phyloP scores from a whole-genome alignment of 2,113 vertebrate genomes.

The Capricornis sumatraensis region DNA sequence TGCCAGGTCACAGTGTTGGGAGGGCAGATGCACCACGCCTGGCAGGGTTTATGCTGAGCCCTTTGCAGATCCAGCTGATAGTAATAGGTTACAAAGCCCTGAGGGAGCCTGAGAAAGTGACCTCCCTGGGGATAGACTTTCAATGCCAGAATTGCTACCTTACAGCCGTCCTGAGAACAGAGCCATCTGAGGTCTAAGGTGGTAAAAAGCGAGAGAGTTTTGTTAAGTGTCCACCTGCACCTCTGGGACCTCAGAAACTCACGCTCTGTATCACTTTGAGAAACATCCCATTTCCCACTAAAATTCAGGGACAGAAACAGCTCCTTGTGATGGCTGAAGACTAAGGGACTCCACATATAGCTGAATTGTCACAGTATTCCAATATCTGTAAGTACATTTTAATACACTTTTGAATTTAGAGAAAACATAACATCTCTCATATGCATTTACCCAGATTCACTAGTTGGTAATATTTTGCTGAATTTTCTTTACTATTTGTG shows the following conservation, averaged over 20 bases:
- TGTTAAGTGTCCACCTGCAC: fast-evolving
- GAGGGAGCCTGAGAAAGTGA: background rate
- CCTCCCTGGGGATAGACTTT: background rate
- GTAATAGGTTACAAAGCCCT: background rate
- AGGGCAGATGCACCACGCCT: fast-evolving
- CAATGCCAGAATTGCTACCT: background rate
- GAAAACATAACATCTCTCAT: background rate
- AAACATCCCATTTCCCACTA: background rate
- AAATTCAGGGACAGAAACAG: background rate
- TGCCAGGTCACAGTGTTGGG: fast-evolving
- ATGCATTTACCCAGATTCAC: background rate
- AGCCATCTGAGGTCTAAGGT: background rate
- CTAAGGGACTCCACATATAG: background rate
- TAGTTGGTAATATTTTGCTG: background rate
- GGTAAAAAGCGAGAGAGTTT: background rate
- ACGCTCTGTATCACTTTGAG: background rate
- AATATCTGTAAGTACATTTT: background rate
- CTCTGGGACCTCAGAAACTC: background rate
- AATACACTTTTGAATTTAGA: background rate
- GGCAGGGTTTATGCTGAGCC: background rate
- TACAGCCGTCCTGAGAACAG: background rate
- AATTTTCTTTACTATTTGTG: background rate
- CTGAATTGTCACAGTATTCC: background rate
- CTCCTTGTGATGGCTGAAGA: background rate
- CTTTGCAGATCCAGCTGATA: fast-evolving